Evolutionary conservation across 2,888 invertebrate species (phyloP).

Genomic region (Idaea aversata): DNA sequence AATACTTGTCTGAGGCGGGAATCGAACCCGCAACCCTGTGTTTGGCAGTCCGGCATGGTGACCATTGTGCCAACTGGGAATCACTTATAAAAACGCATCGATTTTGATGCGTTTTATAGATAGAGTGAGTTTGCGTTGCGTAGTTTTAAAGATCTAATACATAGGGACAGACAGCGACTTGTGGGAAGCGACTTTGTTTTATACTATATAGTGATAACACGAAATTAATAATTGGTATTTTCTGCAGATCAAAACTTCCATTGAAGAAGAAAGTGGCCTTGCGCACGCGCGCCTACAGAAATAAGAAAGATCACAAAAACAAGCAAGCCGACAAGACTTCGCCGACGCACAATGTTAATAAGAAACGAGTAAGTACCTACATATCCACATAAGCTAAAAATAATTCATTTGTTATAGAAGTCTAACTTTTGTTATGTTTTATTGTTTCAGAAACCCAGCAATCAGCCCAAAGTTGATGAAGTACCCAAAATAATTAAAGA

Average conservation of each 20-base stretch:
- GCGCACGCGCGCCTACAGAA: conserved; percentile 79
- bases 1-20: too few relatives aligned
- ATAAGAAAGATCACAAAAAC: conserved; percentile 71
- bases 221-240: conserved; percentile 3
- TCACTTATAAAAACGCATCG: too few relatives aligned
- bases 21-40: too few relatives aligned
- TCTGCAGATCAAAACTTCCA: conserved; percentile 89
- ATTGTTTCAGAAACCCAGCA: conserved; percentile 60
- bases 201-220: too few relatives aligned
- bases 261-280: conserved; percentile 91
- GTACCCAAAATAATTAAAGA: conserved; percentile 64
- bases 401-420: neutral
- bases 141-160: too few relatives aligned
- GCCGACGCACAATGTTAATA: conserved; percentile 65
- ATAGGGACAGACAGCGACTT: too few relatives aligned
- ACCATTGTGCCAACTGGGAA: too few relatives aligned
- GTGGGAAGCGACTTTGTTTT: too few relatives aligned
- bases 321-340: conserved; percentile 68
- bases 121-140: too few relatives aligned
- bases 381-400: neutral
- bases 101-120: too few relatives aligned
- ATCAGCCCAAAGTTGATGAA: conserved; percentile 59
- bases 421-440: neutral
- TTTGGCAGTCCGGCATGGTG: too few relatives aligned
- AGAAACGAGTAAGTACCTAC: conserved; percentile 67